A percentile compares a stretch with the other conserved stretches of the same genome.
phyloP scores from a whole-genome alignment of 2,888 invertebrate species.

The Phalera bucephala region DNA sequence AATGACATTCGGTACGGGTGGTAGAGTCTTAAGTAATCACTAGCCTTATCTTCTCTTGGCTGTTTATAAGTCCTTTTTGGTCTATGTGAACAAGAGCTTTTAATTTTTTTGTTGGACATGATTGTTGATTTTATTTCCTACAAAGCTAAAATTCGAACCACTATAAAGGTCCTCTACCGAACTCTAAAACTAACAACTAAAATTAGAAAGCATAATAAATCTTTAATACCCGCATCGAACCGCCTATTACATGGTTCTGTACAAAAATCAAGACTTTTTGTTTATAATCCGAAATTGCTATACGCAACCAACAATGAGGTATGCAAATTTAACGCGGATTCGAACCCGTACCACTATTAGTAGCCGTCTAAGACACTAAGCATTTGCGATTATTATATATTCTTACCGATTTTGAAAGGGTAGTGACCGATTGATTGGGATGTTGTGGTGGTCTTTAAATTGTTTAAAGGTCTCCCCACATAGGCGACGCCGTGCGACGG shows the following conservation, averaged over 20 bases:
- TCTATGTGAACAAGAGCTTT: too few species aligned
- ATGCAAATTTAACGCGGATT: slow-evolving; percentile 66
- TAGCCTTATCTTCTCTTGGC: too few species aligned
- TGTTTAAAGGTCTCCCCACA: too few species aligned
- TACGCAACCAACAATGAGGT: slow-evolving; percentile 70
- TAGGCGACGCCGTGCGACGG: too few species aligned
- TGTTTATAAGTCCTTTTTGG: too few species aligned
- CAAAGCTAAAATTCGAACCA: too few species aligned
- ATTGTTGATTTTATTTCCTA: too few species aligned
- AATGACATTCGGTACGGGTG: too few species aligned
- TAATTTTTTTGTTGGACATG: too few species aligned
- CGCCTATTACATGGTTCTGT: slow-evolving; percentile 35
- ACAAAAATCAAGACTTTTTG: slow-evolving; percentile 22
- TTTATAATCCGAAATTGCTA: slow-evolving; percentile 60
- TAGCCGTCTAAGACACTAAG: slow-evolving; percentile 48
- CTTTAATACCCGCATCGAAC: slow-evolving; percentile 50
- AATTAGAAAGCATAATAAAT: slow-evolving; percentile 64
- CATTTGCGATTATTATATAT: slow-evolving; percentile 56
- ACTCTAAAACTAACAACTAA: slow-evolving; percentile 33
- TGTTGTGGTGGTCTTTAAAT: too few species aligned
- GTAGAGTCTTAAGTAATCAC: too few species aligned
- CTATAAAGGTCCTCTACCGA: slow-evolving; percentile 5
- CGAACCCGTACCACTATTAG: slow-evolving; percentile 61
- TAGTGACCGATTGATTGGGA: slow-evolving; percentile 28
- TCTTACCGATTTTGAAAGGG: slow-evolving; percentile 42